Evolutionary conservation across 1,140 invertebrate genomes (phyloP).

Genomic region (Phymorhynchus buccinoides): DNA sequence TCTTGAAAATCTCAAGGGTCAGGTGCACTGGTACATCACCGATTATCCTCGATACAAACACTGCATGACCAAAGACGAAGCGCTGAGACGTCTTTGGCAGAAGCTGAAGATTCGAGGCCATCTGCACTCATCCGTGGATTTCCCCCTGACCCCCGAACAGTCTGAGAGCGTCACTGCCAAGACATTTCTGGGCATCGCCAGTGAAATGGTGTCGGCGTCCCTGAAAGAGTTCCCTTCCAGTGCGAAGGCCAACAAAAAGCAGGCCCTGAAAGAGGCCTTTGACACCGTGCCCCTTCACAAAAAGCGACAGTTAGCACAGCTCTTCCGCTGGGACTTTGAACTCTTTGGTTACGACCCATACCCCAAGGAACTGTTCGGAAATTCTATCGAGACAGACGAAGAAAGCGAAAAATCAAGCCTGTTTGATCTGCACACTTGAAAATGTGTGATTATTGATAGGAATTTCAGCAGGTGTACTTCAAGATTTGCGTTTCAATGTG

Average conservation of each 20-base stretch:
- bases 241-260: slow-evolving; percentile 24
- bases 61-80: slow-evolving; percentile 61
- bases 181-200: slow-evolving; percentile 26
- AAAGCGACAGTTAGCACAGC: slow-evolving; percentile 31
- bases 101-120: slow-evolving; percentile 66
- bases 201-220: slow-evolving; percentile 31
- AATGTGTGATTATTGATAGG: no score
- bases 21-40: slow-evolving; percentile 50
- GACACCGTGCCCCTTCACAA: slow-evolving; percentile 31
- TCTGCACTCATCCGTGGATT: slow-evolving; percentile 50
- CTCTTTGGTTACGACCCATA: slow-evolving; percentile 48
- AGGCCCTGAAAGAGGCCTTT: slow-evolving; percentile 44
- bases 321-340: slow-evolving; percentile 47
- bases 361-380: slow-evolving; percentile 38
- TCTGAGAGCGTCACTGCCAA: not conserved
- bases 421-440: no score
- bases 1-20: slow-evolving; percentile 55
- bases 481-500: no score
- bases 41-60: slow-evolving; percentile 34
- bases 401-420: not conserved
- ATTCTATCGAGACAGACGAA: not conserved
- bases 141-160: slow-evolving; percentile 47
- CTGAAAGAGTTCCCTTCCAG: not conserved
- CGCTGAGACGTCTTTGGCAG: slow-evolving; percentile 56
- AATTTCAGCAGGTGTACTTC: no score